Base-by-base conservation (phyloP, 1,140 invertebrate species). In the Temnothorax nylanderi region DNA sequence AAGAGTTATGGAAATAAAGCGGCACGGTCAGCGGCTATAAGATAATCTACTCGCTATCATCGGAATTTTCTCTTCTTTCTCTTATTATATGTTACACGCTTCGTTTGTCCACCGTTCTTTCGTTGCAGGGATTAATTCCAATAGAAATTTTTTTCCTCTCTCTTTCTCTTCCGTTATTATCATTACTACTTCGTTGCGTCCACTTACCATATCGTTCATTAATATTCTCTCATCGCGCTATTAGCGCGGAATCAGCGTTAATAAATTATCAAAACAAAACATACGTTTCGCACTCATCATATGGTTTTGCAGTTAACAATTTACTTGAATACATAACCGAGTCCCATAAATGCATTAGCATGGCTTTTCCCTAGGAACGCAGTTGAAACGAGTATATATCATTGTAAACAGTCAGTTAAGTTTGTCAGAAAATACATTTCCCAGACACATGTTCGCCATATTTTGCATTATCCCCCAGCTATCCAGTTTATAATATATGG, bases 1-100 rank as follows among this genome's bases (percentile, higher is more conserved):
- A 82, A 85, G 81, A 84, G 58, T 88, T 86, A 90, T 89, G 86
- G 80, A 91, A 91, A 91, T 91, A 85, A 87, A 91, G 51, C 64
- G 51, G 21, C 60, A 10, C 44, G 32, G 32, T 80, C 75, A 80
- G 64, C 60, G 62, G 47, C 47, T 76, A 78, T 85, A 85, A 64
- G 74, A 84, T 77, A 75, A 87, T 87, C 69, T 71, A 74, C 26
- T 86, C 75, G 34, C 85, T 32, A 49, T 86, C 69, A 75, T 84
- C 41, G 44, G 72, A 51, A 56, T 54, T 54, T 49, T 69, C 44
- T 56, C 44, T 32, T 34, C 60, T 86, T 41, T 88, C 71, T 69
- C 26, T 41, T 34, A 58, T 76, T 81, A 49, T 49, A 5, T 60
- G 41, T 49, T 75, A 84, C n/a, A 60, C 18, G 37, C 67, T 41